A percentile compares a stretch with the other conserved stretches of the same genome.
phyloP scores from a whole-genome alignment of 37 sponge, comb jelly and placozoan genomes.

The Aphrocallistes beatrix region DNA sequence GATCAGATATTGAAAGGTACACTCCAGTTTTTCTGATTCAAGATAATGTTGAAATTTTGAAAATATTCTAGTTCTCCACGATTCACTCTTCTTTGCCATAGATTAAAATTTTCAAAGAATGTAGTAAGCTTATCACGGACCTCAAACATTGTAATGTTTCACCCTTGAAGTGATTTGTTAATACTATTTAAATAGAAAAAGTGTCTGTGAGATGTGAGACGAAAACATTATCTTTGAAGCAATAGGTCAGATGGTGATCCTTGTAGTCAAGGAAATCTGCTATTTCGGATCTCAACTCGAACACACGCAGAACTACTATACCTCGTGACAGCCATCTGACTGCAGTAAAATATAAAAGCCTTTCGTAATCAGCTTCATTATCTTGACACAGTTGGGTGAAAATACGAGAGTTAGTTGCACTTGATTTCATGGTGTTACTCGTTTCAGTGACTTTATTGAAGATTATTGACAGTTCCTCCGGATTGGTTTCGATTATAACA shows the following conservation, averaged over 20 bases:
- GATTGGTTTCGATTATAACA: neutral
- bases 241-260: neutral
- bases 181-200: neutral
- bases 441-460: neutral
- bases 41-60: neutral
- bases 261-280: neutral
- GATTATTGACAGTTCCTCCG: neutral
- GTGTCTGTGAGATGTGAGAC: neutral
- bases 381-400: slow-evolving; percentile 1
- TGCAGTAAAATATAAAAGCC: no score
- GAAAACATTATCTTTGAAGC: neutral
- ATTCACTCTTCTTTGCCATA: neutral
- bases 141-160: neutral
- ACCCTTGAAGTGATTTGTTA: neutral
- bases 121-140: neutral
- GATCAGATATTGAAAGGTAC: neutral
- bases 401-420: slow-evolving; percentile 13
- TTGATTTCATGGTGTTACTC: neutral
- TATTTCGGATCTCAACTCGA: neutral
- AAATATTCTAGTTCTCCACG: neutral
- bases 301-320: neutral
- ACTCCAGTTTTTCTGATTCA: neutral
- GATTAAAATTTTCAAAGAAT: neutral
- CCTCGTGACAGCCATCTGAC: slow-evolving; percentile 18
- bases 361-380: neutral